Base-by-base conservation (phyloP, 2,888 invertebrate genomes). In the Torymus aiolomorphi region DNA sequence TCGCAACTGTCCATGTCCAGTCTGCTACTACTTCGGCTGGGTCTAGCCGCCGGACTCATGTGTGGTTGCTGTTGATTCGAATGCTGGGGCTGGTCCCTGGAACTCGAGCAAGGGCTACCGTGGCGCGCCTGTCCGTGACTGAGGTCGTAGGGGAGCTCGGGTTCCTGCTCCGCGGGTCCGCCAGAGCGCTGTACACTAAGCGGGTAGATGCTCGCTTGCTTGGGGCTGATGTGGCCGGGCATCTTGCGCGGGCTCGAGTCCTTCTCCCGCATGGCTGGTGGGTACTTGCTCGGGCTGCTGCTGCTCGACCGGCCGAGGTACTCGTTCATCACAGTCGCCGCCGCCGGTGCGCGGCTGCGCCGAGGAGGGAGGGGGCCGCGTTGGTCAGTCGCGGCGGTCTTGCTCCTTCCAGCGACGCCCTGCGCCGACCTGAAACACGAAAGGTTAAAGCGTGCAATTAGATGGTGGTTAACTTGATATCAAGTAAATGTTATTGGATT, bases 181-280 rank as follows among this genome's bases (percentile, higher is more conserved):
- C 42, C 42, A 42, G 42, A 42, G 42, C 42, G 42, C 8, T 42
- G 42, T 42, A 42, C 42, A 42, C 42, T 91, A 85, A 94, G 90
- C 70, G 95, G 95, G 90, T 95, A 95, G 83, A 95, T 94, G 84
- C 95, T 94, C 83, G 94, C 95, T 90, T 95, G 95, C 90, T 95
- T 95, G 78, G 95, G 95, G 87, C 94, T 95, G 84, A 92, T 92
- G 88, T 93, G 93, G 75, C 93, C 93, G 83, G 95, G 92, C 95
- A 96, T 96, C 93, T 96, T 96, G 92, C 96, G 94, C 91, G 96
- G 97, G 90, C 96, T 96, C 91, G 96, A 95, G 93, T 97, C 96
- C 92, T 97, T 97, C 93, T 97, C 97, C 93, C 97, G 94, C 95
- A 95, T 95, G 91, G 93, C 95, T 93, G 93, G 88, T 82, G 89